Percentiles rank a stretch among this genome's conserved stretches.
Conservation (phyloP, 2,113 vertebrate genomes). For the Chiloscyllium plagiosum region DNA sequence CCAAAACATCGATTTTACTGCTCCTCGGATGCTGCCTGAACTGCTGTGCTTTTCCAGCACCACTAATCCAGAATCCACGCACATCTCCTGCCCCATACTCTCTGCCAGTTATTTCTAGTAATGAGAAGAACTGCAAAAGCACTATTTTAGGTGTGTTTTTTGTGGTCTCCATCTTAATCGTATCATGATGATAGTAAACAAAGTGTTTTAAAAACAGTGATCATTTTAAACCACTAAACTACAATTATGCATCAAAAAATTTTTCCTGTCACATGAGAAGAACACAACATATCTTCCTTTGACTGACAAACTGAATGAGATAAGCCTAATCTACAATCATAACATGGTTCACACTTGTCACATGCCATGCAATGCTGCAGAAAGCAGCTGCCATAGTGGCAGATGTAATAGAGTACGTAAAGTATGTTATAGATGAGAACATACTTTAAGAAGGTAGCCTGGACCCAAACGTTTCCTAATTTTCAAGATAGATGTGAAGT, state of each 20-base stretch:
- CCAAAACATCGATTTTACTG: too few species aligned
- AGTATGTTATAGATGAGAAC: too few species aligned
- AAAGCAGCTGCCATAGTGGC: neutral
- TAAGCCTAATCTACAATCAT: neutral
- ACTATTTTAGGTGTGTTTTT: neutral
- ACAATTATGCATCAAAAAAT: neutral
- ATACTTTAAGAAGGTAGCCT: too few species aligned
- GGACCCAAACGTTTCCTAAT: too few species aligned
- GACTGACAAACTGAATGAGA: neutral
- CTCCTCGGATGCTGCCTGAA: too few species aligned
- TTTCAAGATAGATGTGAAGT: too few species aligned
- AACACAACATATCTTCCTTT: neutral
- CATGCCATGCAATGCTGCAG: neutral
- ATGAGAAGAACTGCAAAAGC: neutral
- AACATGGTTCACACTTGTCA: neutral
- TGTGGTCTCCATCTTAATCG: neutral
- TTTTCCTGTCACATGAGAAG: neutral
- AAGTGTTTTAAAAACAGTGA: neutral
- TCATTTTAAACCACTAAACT: neutral
- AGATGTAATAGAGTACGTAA: neutral
- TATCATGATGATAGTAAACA: neutral
- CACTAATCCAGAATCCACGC: too few species aligned
- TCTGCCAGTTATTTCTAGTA: neutral
- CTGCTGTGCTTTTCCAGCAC: too few species aligned
- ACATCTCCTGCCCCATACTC: neutral